These are phyloP conservation scores for Cylloceria caligata DNA, from an alignment of 2,888 invertebrate species.

Conservation along the genomic window DNA sequence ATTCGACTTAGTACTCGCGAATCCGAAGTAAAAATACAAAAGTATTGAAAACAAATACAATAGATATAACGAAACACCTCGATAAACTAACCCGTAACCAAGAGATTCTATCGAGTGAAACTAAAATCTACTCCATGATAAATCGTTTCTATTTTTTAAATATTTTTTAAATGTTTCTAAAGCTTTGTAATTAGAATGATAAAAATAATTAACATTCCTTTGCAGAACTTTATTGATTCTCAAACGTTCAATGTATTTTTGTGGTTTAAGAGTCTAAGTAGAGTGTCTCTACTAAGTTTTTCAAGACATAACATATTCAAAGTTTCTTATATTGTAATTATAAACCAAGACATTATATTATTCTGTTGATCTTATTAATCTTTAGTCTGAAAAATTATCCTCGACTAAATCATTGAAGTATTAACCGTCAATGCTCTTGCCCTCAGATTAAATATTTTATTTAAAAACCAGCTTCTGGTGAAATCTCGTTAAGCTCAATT, in stretches of 20 bases:
- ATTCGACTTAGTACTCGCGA: conserved; percentile 2
- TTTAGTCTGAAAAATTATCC: not conserved
- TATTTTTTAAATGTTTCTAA: not conserved
- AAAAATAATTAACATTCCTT: not conserved
- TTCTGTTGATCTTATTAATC: too few species aligned
- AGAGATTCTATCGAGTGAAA: conserved; percentile 11
- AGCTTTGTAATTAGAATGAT: not conserved
- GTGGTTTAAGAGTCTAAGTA: not conserved
- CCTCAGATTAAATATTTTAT: not conserved
- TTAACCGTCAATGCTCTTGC: not conserved
- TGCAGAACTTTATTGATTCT: not conserved
- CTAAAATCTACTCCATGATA: not conserved
- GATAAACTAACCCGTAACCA: not conserved
- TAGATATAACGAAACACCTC: conserved; percentile 18
- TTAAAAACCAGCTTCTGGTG: too few species aligned
- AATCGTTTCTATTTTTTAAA: not conserved
- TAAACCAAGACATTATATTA: too few species aligned
- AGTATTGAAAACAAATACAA: conserved; percentile 52
- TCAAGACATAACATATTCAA: too few species aligned
- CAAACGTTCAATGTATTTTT: not conserved
- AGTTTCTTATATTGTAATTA: too few species aligned
- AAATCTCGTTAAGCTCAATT: not conserved
- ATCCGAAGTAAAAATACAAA: conserved; percentile 40
- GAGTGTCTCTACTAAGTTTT: too few species aligned
- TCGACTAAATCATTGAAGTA: not conserved